Percentiles rank a stretch among this genome's conserved stretches.
Conservation (phyloP, 2,797 vertebrate species). For the Rhodeus uyekii region DNA sequence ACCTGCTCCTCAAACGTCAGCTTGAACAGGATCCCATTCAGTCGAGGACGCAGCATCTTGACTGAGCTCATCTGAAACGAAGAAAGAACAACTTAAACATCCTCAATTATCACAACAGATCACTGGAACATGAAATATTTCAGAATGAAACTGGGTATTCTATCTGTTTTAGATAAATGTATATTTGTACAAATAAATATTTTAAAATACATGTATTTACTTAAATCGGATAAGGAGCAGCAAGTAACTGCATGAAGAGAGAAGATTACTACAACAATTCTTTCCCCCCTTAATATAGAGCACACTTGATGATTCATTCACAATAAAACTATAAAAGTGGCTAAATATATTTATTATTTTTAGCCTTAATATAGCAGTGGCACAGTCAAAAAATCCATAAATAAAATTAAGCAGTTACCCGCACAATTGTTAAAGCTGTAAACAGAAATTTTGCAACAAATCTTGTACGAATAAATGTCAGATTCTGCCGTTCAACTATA, state of each 20-base stretch:
- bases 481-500: constrained; percentile 36
- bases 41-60: constrained; percentile 88
- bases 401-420: not conserved
- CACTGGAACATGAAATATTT: not conserved
- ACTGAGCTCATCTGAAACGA: constrained; percentile 90
- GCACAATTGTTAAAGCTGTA: not conserved
- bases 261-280: too few species aligned
- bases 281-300: not conserved
- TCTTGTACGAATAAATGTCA: constrained; percentile 7
- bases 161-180: not conserved
- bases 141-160: not conserved
- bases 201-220: too few species aligned
- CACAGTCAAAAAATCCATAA: not conserved
- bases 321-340: not conserved
- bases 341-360: not conserved
- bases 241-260: not conserved
- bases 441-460: constrained; percentile 1
- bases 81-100: not conserved
- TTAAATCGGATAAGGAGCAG: not conserved
- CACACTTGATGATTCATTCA: not conserved
- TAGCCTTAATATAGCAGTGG: too few species aligned
- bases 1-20: constrained; percentile 95
- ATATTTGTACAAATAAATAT: too few species aligned
- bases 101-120: not conserved
- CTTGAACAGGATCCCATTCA: constrained; percentile 93